Conservation (phyloP, 2,797 vertebrate species). For the Gobionotothen gibberifrons region DNA sequence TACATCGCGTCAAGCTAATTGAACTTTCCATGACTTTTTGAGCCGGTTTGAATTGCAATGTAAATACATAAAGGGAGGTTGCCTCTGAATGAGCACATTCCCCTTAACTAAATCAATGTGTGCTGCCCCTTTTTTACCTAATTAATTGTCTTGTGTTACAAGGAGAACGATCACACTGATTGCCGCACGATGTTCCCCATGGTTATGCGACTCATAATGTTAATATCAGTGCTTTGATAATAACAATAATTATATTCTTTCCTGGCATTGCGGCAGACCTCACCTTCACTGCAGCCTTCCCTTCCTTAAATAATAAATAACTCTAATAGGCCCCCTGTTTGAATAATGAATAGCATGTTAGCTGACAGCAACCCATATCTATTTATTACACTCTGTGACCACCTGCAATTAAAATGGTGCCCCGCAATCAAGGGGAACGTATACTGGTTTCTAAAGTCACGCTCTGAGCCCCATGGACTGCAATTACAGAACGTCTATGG, state of each 20-base stretch:
- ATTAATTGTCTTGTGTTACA: neutral
- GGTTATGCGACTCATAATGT: no score
- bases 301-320: constrained; percentile 47
- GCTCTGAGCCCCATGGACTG: constrained; percentile 18
- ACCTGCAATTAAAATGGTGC: constrained; percentile 50
- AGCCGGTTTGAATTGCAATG: constrained; percentile 41
- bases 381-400: constrained; percentile 46
- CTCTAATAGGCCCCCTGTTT: constrained; percentile 30
- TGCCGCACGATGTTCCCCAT: no score
- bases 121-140: neutral
- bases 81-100: neutral
- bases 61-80: constrained; percentile 25
- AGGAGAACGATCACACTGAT: no score
- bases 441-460: constrained; percentile 11
- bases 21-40: constrained; percentile 15
- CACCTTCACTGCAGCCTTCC: neutral
- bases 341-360: constrained; percentile 48
- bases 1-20: constrained; percentile 11
- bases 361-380: constrained; percentile 41
- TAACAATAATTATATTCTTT: neutral
- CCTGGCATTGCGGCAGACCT: neutral
- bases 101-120: constrained; percentile 9
- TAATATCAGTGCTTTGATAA: no score
- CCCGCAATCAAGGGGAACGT: constrained; percentile 25
- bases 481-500: constrained; percentile 50